These are phyloP conservation scores for Coryphaenoides rupestris DNA, from an alignment of 2,113 vertebrate species.

Conservation along the genomic window DNA sequence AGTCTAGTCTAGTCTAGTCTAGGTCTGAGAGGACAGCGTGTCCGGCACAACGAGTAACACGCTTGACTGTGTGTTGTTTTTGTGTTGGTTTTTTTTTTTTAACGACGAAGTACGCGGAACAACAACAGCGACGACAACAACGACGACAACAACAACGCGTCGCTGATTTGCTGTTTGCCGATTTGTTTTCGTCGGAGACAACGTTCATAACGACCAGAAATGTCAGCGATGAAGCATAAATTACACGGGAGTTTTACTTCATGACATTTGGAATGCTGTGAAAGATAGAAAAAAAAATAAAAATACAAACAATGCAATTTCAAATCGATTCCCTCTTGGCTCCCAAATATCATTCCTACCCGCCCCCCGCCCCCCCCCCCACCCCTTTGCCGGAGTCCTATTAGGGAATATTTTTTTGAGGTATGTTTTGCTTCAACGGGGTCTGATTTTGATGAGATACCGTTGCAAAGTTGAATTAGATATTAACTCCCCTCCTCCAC, in stretches of 20 bases:
- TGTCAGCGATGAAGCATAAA: conserved; percentile 20
- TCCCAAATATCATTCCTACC: no score
- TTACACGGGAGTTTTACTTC: conserved; percentile 25
- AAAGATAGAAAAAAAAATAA: no score
- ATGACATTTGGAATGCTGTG: conserved; percentile 25
- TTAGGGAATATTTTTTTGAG: conserved; percentile 29
- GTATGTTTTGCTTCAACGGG: conserved; percentile 29
- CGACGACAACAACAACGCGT: no score
- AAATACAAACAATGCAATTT: neutral
- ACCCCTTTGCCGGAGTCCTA: conserved; percentile 21
- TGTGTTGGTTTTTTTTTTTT: conserved; percentile 38
- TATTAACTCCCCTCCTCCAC: conserved; percentile 69
- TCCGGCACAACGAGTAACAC: conserved; percentile 40
- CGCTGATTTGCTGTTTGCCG: conserved; percentile 39
- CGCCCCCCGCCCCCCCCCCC: no score
- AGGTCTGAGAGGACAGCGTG: conserved; percentile 32
- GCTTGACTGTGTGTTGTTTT: conserved; percentile 27
- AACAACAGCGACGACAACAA: no score
- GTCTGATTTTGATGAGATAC: conserved; percentile 39
- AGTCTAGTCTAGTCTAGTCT: no score
- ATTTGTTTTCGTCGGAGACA: conserved; percentile 46
- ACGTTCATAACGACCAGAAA: conserved; percentile 21
- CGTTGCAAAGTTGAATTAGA: conserved; percentile 54
- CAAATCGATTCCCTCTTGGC: neutral
- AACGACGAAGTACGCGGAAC: no score